Percentiles rank a stretch among this genome's conserved stretches.
Conservation (phyloP, 2,797 vertebrate species). For the Paratrypauchen microcephalus region DNA sequence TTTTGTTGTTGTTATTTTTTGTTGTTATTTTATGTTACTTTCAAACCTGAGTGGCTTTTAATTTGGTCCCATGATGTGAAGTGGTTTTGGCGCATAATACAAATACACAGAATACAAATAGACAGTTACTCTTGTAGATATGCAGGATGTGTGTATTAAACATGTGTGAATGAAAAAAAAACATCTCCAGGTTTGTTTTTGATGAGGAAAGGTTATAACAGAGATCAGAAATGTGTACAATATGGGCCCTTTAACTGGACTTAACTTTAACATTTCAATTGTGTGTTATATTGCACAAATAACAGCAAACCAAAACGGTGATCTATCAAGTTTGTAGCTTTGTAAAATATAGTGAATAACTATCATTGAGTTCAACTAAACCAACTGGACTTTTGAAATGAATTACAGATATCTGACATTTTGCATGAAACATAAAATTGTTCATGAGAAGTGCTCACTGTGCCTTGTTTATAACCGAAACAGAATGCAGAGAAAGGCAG, state of each 20-base stretch:
- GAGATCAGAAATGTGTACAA: no score
- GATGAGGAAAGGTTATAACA: no score
- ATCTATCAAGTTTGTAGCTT: not conserved
- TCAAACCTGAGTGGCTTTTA: not conserved
- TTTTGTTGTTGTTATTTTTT: no score
- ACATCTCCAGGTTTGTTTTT: no score
- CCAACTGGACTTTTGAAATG: no score
- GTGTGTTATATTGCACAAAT: no score
- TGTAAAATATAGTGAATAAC: constrained; percentile 22
- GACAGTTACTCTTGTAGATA: not conserved
- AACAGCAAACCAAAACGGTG: no score
- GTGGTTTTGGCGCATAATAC: not conserved
- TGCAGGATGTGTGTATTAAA: no score
- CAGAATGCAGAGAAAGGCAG: constrained; percentile 6
- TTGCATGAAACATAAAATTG: constrained; percentile 37
- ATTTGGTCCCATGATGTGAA: not conserved
- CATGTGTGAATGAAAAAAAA: no score
- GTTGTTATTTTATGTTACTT: not conserved
- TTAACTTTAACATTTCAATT: no score
- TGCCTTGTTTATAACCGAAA: constrained; percentile 23
- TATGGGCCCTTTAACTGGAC: no score
- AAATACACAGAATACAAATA: not conserved
- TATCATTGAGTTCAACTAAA: no score
- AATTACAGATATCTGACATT: constrained; percentile 44
- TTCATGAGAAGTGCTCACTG: constrained; percentile 30